Evolutionary conservation across 1,140 invertebrate genomes (phyloP), one percentile per base, ranked within the genome.

Genomic region (Drosophila malerkotliana): DNA sequence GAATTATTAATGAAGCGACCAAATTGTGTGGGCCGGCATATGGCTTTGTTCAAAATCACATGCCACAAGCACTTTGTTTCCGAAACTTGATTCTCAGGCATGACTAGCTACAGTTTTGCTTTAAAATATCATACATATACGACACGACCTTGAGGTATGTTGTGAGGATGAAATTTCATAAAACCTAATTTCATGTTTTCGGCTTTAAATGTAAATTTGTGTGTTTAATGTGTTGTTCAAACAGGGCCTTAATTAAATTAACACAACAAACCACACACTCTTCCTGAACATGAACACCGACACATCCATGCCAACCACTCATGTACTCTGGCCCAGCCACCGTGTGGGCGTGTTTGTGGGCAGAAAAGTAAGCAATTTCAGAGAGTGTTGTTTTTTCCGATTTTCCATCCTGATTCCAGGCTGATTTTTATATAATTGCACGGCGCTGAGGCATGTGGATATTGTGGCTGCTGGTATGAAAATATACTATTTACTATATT

Each of bases 1-100:
- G 83, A 88, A 88, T 88, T 88, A 88, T 88, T 88, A 89, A 88
- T 88, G 79, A 88, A 88, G 71, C 62, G 49, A 39, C 62, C 62
- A 18, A 55, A 60, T 66, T 77, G 56, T 67, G 44, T 62, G 44
- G 30, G 37, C 59, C 56, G 53, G 59, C 68, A 80, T 49, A 77
- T 76, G 73, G 62, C 53, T 52, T 67, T 77, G 66, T 68, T 71
- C 30, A 52, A 85, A 79, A 77, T 74, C 79, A 77, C 63, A 55
- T 55, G 48, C 63, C 34, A 51, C 55, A 21, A 66, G 66, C 64
- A 74, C 60, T 66, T 82, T 64, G 49, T 48, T 58, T 66, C 52
- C 61, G 60, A 76, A 79, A 72, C 66, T 63, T 80, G 67, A 77
- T 74, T 80, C 66, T 34, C 18, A 54, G 7, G 28, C 28, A 30